Evolutionary conservation across 2,888 invertebrate genomes (phyloP).

Genomic region (Emmelina monodactyla): DNA sequence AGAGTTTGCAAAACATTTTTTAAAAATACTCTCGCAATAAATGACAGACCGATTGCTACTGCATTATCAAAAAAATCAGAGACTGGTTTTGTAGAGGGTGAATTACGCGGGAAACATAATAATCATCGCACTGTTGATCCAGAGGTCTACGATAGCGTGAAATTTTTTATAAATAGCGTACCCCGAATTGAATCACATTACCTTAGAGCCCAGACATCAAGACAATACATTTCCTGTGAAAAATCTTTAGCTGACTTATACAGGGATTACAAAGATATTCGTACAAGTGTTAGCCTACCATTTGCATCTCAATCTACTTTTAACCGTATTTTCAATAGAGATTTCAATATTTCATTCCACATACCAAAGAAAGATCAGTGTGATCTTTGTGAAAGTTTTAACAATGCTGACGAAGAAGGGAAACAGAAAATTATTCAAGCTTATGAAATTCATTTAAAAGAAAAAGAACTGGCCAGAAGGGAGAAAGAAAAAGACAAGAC

Average conservation of each 20-base stretch:
- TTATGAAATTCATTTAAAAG: conserved; percentile 4
- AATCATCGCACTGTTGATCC: conserved; percentile 6
- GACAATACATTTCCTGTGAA: not conserved
- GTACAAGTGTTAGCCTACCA: conserved; percentile 4
- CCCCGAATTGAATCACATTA: conserved; percentile 1
- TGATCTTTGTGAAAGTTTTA: conserved; percentile 2
- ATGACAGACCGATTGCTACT: not conserved
- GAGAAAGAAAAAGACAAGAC: conserved; percentile 6
- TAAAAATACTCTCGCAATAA: conserved; percentile 9
- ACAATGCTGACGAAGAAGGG: conserved; percentile 1
- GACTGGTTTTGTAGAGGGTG: conserved; percentile 6
- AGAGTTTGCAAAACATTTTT: conserved; percentile 11
- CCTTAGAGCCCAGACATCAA: conserved; percentile 3
- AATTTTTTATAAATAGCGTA: conserved; percentile 3
- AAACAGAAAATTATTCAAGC: conserved; percentile 1
- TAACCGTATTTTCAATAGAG: conserved; percentile 6
- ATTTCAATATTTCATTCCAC: conserved; percentile 7
- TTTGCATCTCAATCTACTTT: conserved; percentile 7
- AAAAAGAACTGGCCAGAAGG: conserved; percentile 1
- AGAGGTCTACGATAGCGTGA: conserved; percentile 5
- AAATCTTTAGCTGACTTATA: conserved; percentile 4
- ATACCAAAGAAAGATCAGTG: conserved; percentile 4
- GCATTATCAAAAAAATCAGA: conserved; percentile 2
- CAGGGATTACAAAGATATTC: conserved; percentile 6
- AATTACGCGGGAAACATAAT: conserved; percentile 8